Percentiles rank a stretch among this genome's conserved stretches.
phyloP scores from a whole-genome alignment of 2,113 vertebrate genomes.

The Rhodinocichla rosea region DNA sequence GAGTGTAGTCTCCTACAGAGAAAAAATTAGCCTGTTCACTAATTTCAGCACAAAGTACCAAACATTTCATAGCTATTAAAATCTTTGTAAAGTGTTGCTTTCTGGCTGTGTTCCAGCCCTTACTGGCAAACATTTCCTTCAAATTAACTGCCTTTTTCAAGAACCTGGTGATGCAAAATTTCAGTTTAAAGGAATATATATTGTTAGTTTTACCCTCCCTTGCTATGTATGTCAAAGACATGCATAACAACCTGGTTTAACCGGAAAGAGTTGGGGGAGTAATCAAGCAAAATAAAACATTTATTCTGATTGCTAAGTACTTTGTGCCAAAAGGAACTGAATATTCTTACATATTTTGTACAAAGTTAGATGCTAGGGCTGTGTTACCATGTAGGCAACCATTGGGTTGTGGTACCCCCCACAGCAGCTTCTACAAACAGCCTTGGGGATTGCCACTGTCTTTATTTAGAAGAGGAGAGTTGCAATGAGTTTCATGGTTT shows the following conservation, averaged over 20 bases:
- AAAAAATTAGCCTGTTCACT: conserved; percentile 5
- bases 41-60: neutral
- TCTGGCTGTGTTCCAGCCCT: conserved; percentile 16
- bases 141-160: conserved; percentile 1
- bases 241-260: neutral
- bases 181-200: neutral
- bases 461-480: neutral
- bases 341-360: neutral
- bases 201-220: neutral
- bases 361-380: neutral
- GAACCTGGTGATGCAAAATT: neutral
- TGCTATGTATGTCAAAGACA: neutral
- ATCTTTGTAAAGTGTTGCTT: neutral
- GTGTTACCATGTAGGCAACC: neutral
- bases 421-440: neutral
- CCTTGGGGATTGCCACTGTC: neutral
- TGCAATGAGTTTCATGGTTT: neutral
- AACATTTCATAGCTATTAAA: conserved; percentile 20
- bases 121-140: neutral
- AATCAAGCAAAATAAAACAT: neutral
- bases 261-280: neutral
- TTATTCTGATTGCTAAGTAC: neutral
- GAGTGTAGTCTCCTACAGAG: neutral
- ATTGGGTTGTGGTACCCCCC: neutral
- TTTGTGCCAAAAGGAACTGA: neutral